Percentiles rank a stretch among this genome's conserved stretches.
phyloP scores from a whole-genome alignment of 2,888 invertebrate species.

The Hemaris fuciformis region DNA sequence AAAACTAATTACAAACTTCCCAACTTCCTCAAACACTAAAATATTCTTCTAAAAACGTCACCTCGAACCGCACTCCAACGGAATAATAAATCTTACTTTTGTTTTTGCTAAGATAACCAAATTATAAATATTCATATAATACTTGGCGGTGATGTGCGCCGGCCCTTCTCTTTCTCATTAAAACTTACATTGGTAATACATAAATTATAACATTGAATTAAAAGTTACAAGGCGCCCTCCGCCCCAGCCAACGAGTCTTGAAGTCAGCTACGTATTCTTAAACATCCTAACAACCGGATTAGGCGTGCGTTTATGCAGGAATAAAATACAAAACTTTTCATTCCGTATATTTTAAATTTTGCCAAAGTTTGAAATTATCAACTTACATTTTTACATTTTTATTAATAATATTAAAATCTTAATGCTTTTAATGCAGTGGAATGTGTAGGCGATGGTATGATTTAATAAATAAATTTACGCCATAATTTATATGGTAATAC shows the following conservation, averaged over 20 bases:
- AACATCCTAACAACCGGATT: not conserved
- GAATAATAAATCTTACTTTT: conserved; percentile 63
- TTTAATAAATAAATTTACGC: too few species aligned
- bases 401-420: too few species aligned
- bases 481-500: too few species aligned
- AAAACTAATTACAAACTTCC: conserved; percentile 79
- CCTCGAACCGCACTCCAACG: conserved; percentile 55
- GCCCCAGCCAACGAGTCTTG: not conserved
- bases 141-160: not conserved
- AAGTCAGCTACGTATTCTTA: not conserved
- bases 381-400: too few species aligned
- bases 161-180: not conserved
- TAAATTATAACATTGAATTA: conserved; percentile 1
- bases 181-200: conserved; percentile 10
- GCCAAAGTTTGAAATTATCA: too few species aligned
- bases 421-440: too few species aligned
- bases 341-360: not conserved
- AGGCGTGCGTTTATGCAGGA: not conserved
- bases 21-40: conserved; percentile 77
- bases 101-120: conserved; percentile 30
- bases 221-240: conserved; percentile 1
- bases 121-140: conserved; percentile 7
- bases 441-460: too few species aligned
- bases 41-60: conserved; percentile 79
- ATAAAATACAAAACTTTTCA: not conserved